Base-by-base conservation (phyloP, 2,888 invertebrate genomes). In the Eubasilissa splendida region DNA sequence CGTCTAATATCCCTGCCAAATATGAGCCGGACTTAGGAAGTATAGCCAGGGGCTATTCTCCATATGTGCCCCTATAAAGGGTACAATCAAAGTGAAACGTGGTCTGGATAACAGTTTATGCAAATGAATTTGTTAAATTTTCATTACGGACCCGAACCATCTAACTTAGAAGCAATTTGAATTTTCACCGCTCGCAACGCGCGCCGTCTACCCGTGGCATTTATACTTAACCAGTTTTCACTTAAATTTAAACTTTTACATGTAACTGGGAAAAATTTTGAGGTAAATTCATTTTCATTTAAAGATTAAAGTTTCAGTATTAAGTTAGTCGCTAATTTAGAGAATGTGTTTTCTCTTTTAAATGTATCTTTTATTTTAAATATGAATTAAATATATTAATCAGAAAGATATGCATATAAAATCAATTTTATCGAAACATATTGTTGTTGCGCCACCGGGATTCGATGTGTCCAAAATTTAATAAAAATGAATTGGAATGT, bases 81-180 rank as follows among this genome's bases (percentile, higher is more conserved):
- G 42, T 59, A 65, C 65, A 76, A 65, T 76, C 65, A 65, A 76
- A 76, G 12, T 42, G 12, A 52, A 50, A 76, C 76, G 65, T 76
- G 76, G 22, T 5, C n/a, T 7, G 11, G 33, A 50, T 76, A 63
- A 77, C 80, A 68, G 68, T 80, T 82, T 82, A 82, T 82, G 82
- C 77, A 80, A 82, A 82, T 80, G 82, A 80, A 82, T 80, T 74
- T 77, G 82, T 82, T 82, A 82, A 82, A 80, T 80, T 82, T 82
- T 82, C 82, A 82, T 82, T 80, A 82, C 76, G 52, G 76, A 60
- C 78, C 76, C 71, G 63, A 71, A 73, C 60, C 54, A 73, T 65
- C 79, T 54, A 79, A 79, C 66, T 78, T 73, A 33, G 77, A 50
- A 33, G 66, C 65, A 77, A 77, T 77, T 77, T 77, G 68, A 77